These are phyloP conservation scores for Percopsis transmontana DNA, from an alignment of 2,113 vertebrate genomes.

Conservation along the genomic window DNA sequence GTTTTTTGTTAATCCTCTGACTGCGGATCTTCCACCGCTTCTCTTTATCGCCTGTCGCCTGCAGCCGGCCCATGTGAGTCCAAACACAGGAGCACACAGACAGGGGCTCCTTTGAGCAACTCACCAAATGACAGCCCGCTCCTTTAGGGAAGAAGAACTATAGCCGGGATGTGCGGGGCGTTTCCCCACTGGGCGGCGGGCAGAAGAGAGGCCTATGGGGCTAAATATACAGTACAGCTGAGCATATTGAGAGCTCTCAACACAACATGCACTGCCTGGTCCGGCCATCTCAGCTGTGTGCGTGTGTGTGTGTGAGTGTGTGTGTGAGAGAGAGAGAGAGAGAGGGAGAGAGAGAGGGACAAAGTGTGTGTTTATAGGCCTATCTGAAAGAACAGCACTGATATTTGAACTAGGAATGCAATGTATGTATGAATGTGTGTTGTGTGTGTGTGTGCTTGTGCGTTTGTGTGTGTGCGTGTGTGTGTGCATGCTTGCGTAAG, in stretches of 20 bases:
- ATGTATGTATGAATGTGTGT: neutral
- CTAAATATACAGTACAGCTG: constrained; percentile 71
- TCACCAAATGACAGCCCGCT: constrained; percentile 62
- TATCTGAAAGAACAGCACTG: constrained; percentile 6
- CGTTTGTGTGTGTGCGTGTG: neutral
- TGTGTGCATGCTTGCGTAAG: neutral
- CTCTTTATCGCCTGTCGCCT: constrained; percentile 15
- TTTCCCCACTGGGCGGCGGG: constrained; percentile 41
- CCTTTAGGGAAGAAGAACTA: constrained; percentile 21
- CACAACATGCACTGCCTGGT: constrained; percentile 37
- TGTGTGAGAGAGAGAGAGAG: constrained; percentile 36
- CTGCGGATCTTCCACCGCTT: no score
- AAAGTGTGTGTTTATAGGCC: neutral
- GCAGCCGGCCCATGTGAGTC: constrained; percentile 41
- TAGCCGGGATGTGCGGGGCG: constrained; percentile 37
- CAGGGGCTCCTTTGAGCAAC: constrained; percentile 51
- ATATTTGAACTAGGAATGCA: constrained; percentile 11
- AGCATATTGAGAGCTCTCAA: constrained; percentile 56
- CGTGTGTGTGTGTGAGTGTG: constrained; percentile 10
- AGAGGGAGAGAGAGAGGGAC: neutral
- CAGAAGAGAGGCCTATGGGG: constrained; percentile 58
- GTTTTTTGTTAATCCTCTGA: no score
- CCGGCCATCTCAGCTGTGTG: constrained; percentile 34
- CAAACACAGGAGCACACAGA: constrained; percentile 49
- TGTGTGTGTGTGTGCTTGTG: constrained; percentile 6